These are phyloP conservation scores for Resseliella maxima DNA, from an alignment of 2,888 invertebrate species.

Conservation along the genomic window DNA sequence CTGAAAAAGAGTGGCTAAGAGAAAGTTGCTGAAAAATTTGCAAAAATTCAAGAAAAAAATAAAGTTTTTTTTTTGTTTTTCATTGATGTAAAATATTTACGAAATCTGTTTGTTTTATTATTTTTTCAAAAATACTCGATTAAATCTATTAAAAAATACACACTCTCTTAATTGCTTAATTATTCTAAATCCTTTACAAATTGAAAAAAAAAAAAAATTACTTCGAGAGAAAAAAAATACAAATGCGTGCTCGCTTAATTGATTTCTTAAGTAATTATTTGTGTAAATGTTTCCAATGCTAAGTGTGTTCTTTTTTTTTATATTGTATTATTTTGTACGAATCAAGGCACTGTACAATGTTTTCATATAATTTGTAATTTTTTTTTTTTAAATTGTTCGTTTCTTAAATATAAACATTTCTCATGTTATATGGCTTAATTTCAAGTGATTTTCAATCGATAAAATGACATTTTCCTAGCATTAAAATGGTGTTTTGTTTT, in stretches of 20 bases:
- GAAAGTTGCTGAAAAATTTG: background rate
- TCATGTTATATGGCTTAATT: slow-evolving; percentile 36
- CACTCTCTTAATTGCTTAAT: background rate
- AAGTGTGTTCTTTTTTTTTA: background rate
- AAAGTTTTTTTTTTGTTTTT: background rate
- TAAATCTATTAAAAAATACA: slow-evolving; percentile 19
- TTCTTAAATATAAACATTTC: background rate
- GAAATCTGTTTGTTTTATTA: background rate
- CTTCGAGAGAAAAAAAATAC: background rate
- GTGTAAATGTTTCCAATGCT: slow-evolving; percentile 43
- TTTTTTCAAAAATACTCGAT: slow-evolving; percentile 29
- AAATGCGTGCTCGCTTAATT: background rate
- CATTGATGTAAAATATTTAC: slow-evolving; percentile 23
- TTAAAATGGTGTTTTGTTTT: background rate
- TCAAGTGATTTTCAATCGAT: slow-evolving; percentile 32
- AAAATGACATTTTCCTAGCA: background rate
- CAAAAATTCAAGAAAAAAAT: background rate
- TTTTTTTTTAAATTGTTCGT: background rate
- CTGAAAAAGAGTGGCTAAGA: background rate
- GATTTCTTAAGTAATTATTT: background rate
- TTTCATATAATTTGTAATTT: background rate
- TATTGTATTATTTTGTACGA: background rate
- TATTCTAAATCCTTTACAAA: background rate
- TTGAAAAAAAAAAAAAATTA: background rate
- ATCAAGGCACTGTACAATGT: slow-evolving; percentile 39